phyloP scores from a whole-genome alignment of 2,888 invertebrate genomes.

The Gryllus longicercus region DNA sequence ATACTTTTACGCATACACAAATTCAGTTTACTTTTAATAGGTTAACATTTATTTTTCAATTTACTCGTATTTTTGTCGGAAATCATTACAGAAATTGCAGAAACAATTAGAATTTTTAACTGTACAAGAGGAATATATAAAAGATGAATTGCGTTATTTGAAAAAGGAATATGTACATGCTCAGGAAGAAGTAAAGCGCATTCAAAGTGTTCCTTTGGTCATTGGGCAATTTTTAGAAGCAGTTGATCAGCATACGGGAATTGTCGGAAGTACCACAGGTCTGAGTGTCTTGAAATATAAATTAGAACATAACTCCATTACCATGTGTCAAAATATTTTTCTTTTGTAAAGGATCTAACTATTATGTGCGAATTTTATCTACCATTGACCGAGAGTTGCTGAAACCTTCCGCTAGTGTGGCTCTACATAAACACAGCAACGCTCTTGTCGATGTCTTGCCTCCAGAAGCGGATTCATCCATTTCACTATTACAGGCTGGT shows the following conservation, averaged over 20 bases:
- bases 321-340: too few relatives aligned
- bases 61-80: background rate
- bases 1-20: background rate
- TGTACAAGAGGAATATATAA: constrained; percentile 98
- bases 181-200: constrained; percentile 95
- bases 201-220: constrained; percentile 97
- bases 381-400: constrained; percentile 95
- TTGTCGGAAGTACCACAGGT: constrained; percentile 94
- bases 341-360: constrained; percentile 79
- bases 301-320: too few relatives aligned
- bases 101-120: constrained; percentile 88
- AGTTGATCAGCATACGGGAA: constrained; percentile 98
- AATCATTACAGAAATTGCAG: background rate
- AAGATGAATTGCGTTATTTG: constrained; percentile 96
- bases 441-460: constrained; percentile 98
- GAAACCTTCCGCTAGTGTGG: constrained; percentile 98
- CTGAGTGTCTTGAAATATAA: background rate
- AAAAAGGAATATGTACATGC: constrained; percentile 99
- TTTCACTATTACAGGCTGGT: constrained; percentile 95
- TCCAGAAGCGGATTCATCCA: constrained; percentile 97
- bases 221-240: constrained; percentile 99
- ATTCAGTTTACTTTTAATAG: too few relatives aligned
- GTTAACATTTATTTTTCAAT: too few relatives aligned
- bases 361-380: constrained; percentile 96
- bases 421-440: constrained; percentile 98